Evolutionary conservation across 2,888 invertebrate species (phyloP).

Genomic region (Erebia epiphron): DNA sequence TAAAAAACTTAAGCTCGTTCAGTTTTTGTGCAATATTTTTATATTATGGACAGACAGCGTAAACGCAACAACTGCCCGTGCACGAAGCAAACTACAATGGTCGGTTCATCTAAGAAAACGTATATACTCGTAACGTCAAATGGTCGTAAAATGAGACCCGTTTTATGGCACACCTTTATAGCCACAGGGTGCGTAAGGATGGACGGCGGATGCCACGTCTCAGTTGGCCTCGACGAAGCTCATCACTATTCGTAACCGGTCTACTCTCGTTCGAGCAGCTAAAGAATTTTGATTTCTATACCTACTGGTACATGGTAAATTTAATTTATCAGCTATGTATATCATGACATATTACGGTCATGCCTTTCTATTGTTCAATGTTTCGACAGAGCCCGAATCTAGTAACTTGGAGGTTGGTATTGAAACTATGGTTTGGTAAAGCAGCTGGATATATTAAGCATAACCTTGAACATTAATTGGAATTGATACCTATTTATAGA

Average conservation of each 20-base stretch:
- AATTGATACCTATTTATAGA: neutral
- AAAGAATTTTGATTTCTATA: slow-evolving; percentile 33
- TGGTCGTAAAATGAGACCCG: slow-evolving; percentile 78
- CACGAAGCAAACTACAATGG: slow-evolving; percentile 73
- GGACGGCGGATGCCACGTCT: slow-evolving; percentile 63
- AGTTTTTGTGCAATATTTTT: slow-evolving; percentile 56
- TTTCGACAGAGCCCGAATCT: slow-evolving; percentile 17
- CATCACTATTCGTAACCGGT: slow-evolving; percentile 38
- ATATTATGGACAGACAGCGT: slow-evolving; percentile 62
- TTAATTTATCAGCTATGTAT: slow-evolving; percentile 19
- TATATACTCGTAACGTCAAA: slow-evolving; percentile 81
- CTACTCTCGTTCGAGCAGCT: slow-evolving; percentile 29
- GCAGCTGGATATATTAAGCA: neutral
- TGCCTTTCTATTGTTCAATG: slow-evolving; percentile 24
- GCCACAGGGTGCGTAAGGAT: slow-evolving; percentile 72
- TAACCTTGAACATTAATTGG: neutral
- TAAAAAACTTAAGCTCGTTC: slow-evolving; percentile 47
- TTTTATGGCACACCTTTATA: slow-evolving; percentile 79
- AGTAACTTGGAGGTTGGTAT: neutral
- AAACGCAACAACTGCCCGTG: slow-evolving; percentile 63
- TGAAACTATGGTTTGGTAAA: neutral
- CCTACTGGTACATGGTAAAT: slow-evolving; percentile 20
- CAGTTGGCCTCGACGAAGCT: slow-evolving; percentile 45
- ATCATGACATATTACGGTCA: slow-evolving; percentile 25
- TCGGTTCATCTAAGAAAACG: slow-evolving; percentile 64